Evolutionary conservation across 2,113 vertebrate genomes (phyloP), one percentile per base, ranked within the genome.

Genomic region (Eidolon helvum): DNA sequence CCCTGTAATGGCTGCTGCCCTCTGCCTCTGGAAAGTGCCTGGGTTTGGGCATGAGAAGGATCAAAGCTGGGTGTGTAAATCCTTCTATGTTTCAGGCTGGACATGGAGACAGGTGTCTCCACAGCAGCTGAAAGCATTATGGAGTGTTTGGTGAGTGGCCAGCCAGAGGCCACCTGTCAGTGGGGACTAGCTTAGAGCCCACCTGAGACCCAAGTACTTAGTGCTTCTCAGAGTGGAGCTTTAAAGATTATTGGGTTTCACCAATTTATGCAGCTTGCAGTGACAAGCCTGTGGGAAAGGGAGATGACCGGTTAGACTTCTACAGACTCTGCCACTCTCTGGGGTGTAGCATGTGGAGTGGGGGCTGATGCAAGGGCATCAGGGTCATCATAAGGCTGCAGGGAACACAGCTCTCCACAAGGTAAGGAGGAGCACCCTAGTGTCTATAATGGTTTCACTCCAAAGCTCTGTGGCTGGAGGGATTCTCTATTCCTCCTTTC

Each of bases 371-470:
- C 22, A 24, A 48, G n/a, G 30, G 30, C 28, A 50, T 74, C 21
- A 10, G 33, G 68, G 19, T 40, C 40, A 24, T 57, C 91, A 12
- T 26, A 7, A 65, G 28, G 45, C 65, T 55, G 7, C 35, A 87
- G 3, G 38, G 48, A 50, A 9, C 0, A 0, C 26, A 48, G 40
- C 10, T 40, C 26, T 63, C 38, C n/a, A 5, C 0, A 0, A 24
- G 40, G 8, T 48, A 22, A 8, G 7, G 4, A 1, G 2, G 35
- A 7, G 4, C 22, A 43, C 24, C 93, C 0, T 2, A 22, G 26
- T 40, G 7, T 30, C 30, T 30, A 2, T 21, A 15, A 24, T 6
- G 19, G 7, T 48, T 53, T 82, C 45, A 68, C n/a, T 57, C 38
- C 24, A 77, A 30, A 55, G 22, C 21, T n/a, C 26, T 78, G 5